Conservation (phyloP, 2,113 vertebrate genomes). For the Poeciliopsis retropinna region DNA sequence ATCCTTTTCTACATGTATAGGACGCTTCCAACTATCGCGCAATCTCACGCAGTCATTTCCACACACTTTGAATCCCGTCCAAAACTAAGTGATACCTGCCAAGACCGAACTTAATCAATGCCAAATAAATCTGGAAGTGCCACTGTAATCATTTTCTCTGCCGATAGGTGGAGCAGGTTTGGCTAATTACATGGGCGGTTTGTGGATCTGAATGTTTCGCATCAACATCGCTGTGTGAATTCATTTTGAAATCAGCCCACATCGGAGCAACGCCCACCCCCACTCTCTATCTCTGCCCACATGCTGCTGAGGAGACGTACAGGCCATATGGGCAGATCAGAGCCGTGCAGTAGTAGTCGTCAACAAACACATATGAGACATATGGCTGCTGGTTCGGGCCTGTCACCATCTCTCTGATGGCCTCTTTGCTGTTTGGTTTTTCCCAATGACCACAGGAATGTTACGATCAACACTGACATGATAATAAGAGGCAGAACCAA, state of each 20-base stretch:
- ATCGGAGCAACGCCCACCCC: constrained; percentile 6
- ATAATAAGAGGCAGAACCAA: background rate
- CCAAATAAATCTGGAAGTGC: background rate
- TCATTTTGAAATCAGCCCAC: constrained; percentile 16
- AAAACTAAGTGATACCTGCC: background rate
- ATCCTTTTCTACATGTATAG: constrained; percentile 28
- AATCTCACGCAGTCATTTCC: background rate
- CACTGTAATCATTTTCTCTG: background rate
- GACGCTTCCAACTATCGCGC: constrained; percentile 6
- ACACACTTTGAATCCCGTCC: background rate
- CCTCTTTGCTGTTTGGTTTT: constrained; percentile 16
- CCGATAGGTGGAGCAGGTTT: background rate
- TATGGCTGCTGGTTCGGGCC: constrained; percentile 47
- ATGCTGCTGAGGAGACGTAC: constrained; percentile 20
- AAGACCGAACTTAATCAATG: background rate
- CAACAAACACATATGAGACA: constrained; percentile 49
- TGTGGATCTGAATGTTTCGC: constrained; percentile 8
- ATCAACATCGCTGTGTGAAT: background rate
- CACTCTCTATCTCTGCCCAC: constrained; percentile 3
- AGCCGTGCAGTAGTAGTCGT: constrained; percentile 29
- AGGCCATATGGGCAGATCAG: constrained; percentile 36
- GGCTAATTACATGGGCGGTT: background rate
- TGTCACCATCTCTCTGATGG: constrained; percentile 27
- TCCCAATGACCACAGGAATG: constrained; percentile 1
- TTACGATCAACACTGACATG: background rate